Base-by-base conservation (phyloP, 2,888 invertebrate species). In the Actias luna region DNA sequence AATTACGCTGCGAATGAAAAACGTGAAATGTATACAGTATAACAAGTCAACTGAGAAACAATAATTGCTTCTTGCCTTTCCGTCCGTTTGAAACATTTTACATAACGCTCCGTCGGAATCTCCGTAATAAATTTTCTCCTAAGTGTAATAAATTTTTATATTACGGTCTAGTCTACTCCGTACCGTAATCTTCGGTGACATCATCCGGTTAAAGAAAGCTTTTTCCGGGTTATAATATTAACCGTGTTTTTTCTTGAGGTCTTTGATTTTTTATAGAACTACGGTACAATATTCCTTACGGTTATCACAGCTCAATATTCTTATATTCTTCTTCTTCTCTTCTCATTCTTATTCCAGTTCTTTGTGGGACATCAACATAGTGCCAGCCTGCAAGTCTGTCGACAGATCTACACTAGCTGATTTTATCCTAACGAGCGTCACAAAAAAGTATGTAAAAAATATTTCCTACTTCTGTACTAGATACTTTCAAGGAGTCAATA, bases 81-180 rank as follows among this genome's bases (percentile, higher is more conserved):
- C 64, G 63, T 69, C 64, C 67, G 66, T 71, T 74, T 76, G 72
- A 25, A 50, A 50, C 55, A 22, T 55, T 55, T 55, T 29, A 55
- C 55, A 55, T 55, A 55, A 55, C 55, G 55, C 55, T 73, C 73
- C 67, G 66, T 60, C 68, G 65, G 68, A 73, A 70, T 70, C 68
- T 64, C 36, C 65, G 65, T 71, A 65, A 80, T 80, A 80, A 79
- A 79, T 78, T 78, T 70, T 68, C 59, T 65, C 29, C 2, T n/a
- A 55, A 55, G 29, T 50, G 64, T 71, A 42, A 76, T 78, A 78
- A 76, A 76, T 78, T 78, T 77, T 75, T 74, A 80, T 80, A 80
- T 76, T 69, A 77, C 75, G 71, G 73, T 65, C 67, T 68, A n/a
- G 18, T 69, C 61, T 67, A 60, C n/a, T 69, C 76, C 62, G 63